Percentiles rank a stretch among this genome's conserved stretches.
Conservation (phyloP, 2,888 invertebrate genomes). For the Lissocephala sabroskyi region DNA sequence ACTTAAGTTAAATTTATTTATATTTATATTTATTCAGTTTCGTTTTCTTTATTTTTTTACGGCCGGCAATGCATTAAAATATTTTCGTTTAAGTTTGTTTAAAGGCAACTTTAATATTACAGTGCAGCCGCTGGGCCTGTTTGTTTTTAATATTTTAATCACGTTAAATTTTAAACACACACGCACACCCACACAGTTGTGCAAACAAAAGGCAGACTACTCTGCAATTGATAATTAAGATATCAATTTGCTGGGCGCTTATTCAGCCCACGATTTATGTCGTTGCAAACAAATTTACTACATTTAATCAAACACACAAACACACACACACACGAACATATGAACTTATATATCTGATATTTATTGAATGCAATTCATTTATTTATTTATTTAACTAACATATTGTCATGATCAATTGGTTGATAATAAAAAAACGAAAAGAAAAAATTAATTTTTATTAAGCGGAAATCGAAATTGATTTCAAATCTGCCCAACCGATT, state of each 20-base stretch:
- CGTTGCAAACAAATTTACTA: too few species aligned
- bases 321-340: slow-evolving; percentile 9
- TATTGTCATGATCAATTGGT: slow-evolving; percentile 47
- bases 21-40: slow-evolving; percentile 42
- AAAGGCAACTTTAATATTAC: slow-evolving; percentile 35
- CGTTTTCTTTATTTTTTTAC: slow-evolving; percentile 7
- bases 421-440: slow-evolving; percentile 33
- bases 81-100: slow-evolving; percentile 27
- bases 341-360: too few species aligned
- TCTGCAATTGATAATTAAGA: slow-evolving; percentile 18
- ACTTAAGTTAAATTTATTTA: slow-evolving; percentile 40
- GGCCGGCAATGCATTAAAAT: slow-evolving; percentile 3
- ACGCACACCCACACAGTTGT: slow-evolving; percentile 10
- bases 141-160: slow-evolving; percentile 21
- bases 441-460: slow-evolving; percentile 15
- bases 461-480: too few species aligned
- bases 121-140: slow-evolving; percentile 31
- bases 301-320: not conserved
- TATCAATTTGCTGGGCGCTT: slow-evolving; percentile 23
- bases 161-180: slow-evolving; percentile 28
- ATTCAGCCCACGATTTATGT: too few species aligned
- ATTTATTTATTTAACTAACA: slow-evolving; percentile 60
- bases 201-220: not conserved
- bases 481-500: too few species aligned
- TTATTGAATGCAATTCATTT: slow-evolving; percentile 33